Evolutionary conservation across 2,797 vertebrate genomes (phyloP), one percentile per base, ranked within the genome.

Genomic region (Serranus cabrilla): DNA sequence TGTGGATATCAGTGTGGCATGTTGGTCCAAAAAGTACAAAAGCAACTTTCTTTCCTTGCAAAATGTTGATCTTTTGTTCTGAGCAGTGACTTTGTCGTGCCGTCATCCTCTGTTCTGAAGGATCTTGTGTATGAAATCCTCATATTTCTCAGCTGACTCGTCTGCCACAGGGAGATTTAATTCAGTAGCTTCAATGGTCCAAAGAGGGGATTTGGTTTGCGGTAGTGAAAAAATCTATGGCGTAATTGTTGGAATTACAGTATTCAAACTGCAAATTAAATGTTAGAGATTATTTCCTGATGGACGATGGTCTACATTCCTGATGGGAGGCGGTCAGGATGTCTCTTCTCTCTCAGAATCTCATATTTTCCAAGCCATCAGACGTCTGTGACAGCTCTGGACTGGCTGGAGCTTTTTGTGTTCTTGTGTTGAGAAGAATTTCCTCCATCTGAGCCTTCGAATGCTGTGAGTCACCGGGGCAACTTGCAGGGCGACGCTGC

Each of bases 361-460:
- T 89, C 90, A 90, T 80, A 81, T 37, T 90, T 90, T 92, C 89
- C 87, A 76, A n/a, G 37, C 77, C 50, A 21, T 81, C 80, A 83
- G 76, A 81, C 20, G 34, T 88, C 74, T 84, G 75, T 60, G 47
- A 78, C 5, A 12, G 27, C 25, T 71, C 37, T 77, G 61, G 12
- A 58, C 47, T 11, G 13, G 13, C 45, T 58, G 80, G 78, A 83
- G 65, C 76, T 67, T 47, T 59, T 72, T 79, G 65, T 76, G 60
- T 60, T 84, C 61, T 58, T 46, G n/a, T 65, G 39, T 69, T 76
- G 39, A 80, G 23, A 55, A 76, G 79, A 81, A 75, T 84, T 89
- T 86, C 72, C 81, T 86, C 67, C 77, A 61, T 76, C 61, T 76
- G 78, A 74, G 67, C n/a, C 46, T 78, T 64, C 11, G 68, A 71